Evolutionary conservation across 2,888 invertebrate species (phyloP).

Genomic region (Halocaridina rubra): DNA sequence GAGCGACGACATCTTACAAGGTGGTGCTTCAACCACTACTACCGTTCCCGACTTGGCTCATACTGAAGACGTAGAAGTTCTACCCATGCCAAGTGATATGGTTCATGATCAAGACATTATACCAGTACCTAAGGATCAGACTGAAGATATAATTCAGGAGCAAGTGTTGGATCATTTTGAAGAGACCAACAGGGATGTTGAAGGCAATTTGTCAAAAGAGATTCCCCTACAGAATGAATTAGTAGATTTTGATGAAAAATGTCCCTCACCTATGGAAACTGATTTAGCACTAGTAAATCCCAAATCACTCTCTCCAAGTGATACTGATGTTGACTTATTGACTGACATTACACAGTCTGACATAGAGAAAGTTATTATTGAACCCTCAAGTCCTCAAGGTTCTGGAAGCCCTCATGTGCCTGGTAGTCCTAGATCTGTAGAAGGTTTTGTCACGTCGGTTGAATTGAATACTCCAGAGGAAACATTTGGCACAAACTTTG

Average conservation of each 20-base stretch:
- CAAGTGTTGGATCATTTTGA: neutral
- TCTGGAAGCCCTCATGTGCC: conserved; percentile 35
- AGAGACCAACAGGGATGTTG: neutral
- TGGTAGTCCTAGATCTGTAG: conserved; percentile 59
- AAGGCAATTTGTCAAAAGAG: too few relatives aligned
- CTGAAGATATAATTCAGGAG: neutral
- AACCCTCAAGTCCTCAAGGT: conserved; percentile 31
- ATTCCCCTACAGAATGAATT: neutral
- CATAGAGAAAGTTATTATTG: neutral
- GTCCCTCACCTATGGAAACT: neutral
- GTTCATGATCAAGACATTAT: neutral
- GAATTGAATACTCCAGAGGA: conserved; percentile 59
- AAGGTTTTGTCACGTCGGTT: conserved; percentile 62
- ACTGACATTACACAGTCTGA: neutral
- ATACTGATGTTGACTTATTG: conserved; percentile 7
- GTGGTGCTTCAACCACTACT: neutral
- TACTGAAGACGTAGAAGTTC: neutral
- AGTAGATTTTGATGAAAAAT: neutral
- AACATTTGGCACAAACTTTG: conserved; percentile 40
- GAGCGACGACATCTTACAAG: conserved; percentile 36
- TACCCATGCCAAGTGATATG: neutral
- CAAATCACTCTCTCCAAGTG: too few relatives aligned
- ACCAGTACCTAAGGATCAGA: neutral
- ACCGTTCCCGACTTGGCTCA: neutral
- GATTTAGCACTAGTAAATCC: too few relatives aligned